These are phyloP conservation scores for Augochlorella aurata DNA, from an alignment of 2,888 invertebrate genomes.

Conservation along the genomic window DNA sequence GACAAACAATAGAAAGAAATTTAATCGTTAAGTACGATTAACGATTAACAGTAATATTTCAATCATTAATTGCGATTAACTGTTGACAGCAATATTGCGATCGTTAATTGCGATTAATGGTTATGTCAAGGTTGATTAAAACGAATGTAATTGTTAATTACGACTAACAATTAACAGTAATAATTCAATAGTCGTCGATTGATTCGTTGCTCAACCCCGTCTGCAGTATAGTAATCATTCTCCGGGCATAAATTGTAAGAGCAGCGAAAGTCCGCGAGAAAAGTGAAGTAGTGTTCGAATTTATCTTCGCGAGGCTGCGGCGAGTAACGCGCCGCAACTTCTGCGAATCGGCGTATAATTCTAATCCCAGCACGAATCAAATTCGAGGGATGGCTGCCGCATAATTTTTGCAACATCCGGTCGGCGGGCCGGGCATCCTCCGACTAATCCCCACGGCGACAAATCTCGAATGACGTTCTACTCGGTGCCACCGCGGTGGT, in stretches of 20 bases:
- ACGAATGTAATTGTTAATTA: too few relatives aligned
- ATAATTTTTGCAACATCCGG: constrained; percentile 33
- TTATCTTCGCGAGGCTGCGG: background rate
- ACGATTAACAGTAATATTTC: too few relatives aligned
- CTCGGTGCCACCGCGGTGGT: constrained; percentile 11
- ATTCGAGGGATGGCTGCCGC: background rate
- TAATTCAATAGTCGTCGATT: too few relatives aligned
- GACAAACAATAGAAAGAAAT: too few relatives aligned
- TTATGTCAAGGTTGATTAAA: too few relatives aligned
- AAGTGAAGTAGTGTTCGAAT: background rate
- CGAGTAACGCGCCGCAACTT: background rate
- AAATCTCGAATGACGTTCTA: constrained; percentile 27
- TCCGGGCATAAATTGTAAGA: background rate
- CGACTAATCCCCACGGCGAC: constrained; percentile 44
- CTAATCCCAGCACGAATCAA: constrained; percentile 23
- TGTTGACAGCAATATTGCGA: too few relatives aligned
- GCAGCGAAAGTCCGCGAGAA: background rate
- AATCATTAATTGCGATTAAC: too few relatives aligned
- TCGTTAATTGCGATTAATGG: too few relatives aligned
- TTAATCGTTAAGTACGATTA: too few relatives aligned
- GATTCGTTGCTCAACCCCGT: too few relatives aligned
- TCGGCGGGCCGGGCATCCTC: constrained; percentile 1
- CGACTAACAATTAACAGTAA: too few relatives aligned
- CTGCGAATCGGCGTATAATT: constrained; percentile 25
- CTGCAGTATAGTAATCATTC: background rate